phyloP scores from a whole-genome alignment of 2,888 invertebrate genomes.

The Hydroisotoma schaefferi region DNA sequence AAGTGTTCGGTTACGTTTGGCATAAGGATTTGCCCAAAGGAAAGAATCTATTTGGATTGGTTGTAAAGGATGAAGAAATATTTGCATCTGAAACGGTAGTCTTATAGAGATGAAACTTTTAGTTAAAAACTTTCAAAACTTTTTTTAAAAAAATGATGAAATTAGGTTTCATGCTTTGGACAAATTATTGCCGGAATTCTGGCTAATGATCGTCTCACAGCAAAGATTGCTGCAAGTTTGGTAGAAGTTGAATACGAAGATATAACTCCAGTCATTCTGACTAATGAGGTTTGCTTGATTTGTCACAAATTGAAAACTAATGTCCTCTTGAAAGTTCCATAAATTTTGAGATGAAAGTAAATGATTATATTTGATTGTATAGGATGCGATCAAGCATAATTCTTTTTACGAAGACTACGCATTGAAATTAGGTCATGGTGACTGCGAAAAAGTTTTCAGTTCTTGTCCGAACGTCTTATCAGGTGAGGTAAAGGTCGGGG shows the following conservation, averaged over 20 bases:
- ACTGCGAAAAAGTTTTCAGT: slow-evolving; percentile 66
- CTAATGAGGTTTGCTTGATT: slow-evolving; percentile 62
- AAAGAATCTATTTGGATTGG: slow-evolving; percentile 37
- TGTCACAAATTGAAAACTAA: neutral
- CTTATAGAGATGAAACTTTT: neutral
- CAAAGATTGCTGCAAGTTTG: slow-evolving; percentile 75
- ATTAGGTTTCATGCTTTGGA: slow-evolving; percentile 66
- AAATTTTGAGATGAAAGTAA: neutral
- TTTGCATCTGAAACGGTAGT: slow-evolving; percentile 40
- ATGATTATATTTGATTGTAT: slow-evolving; percentile 28
- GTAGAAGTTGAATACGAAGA: slow-evolving; percentile 82
- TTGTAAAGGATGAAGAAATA: slow-evolving; percentile 43
- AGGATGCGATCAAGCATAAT: slow-evolving; percentile 70
- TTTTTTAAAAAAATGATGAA: slow-evolving; percentile 1
- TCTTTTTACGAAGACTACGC: slow-evolving; percentile 59
- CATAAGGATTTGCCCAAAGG: slow-evolving; percentile 58
- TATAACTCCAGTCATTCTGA: slow-evolving; percentile 69
- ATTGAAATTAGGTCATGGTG: slow-evolving; percentile 53
- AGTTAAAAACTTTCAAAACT: neutral
- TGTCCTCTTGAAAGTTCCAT: neutral
- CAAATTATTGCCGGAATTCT: slow-evolving; percentile 77
- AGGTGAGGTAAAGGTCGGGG: slow-evolving; percentile 75
- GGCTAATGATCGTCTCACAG: slow-evolving; percentile 70
- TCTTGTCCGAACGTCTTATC: slow-evolving; percentile 55
- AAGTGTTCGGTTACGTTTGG: slow-evolving; percentile 76